Evolutionary conservation across 2,113 vertebrate species (phyloP), one percentile per base, ranked within the genome.

Genomic region (Lutjanus erythropterus): DNA sequence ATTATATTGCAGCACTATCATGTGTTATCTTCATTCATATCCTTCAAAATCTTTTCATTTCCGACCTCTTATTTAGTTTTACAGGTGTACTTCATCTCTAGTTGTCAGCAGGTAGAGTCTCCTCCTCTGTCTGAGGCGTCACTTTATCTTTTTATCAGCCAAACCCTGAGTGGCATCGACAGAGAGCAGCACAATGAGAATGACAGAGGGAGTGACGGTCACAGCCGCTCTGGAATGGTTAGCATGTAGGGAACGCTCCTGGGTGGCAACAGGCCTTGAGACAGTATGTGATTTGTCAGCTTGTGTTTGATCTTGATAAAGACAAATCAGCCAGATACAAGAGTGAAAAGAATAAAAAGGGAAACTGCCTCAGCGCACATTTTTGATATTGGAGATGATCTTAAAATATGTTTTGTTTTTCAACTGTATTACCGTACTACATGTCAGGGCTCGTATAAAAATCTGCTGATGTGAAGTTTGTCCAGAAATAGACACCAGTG

Each of bases 211-310:
- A 59, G 69, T 25, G 56, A 86, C 60, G 16, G 33, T 46, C 42
- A 50, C 56, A 47, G 35, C 18, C 14, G 47, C 27, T 33, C 31
- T 23, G 75, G 75, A 78, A 90, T 86, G 70, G 27, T 59, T 29
- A 49, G 64, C 25, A 84, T 88, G 56, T 75, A 33, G 53, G 39
- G 42, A 75, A 88, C 7, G 46, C 29, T 42, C 27, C 4, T n/a
- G n/a, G n/a, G 72, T 66, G 69, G 77, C 35, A 37, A 2, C 9
- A 21, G 9, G 11, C 29, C 59, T 15, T 0, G 10, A 14, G 1
- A 18, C 49, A 14, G 9, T 29, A 19, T 0, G 6, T 42, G 46
- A 29, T 53, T 69, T 60, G 23, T 44, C 42, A 18, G 7, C 18
- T 61, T 46, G 19, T 41, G 33, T 75, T 52, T 70, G 1, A 59